Evolutionary conservation across 2,113 vertebrate species (phyloP).

Genomic region (Triplophysa rosa): DNA sequence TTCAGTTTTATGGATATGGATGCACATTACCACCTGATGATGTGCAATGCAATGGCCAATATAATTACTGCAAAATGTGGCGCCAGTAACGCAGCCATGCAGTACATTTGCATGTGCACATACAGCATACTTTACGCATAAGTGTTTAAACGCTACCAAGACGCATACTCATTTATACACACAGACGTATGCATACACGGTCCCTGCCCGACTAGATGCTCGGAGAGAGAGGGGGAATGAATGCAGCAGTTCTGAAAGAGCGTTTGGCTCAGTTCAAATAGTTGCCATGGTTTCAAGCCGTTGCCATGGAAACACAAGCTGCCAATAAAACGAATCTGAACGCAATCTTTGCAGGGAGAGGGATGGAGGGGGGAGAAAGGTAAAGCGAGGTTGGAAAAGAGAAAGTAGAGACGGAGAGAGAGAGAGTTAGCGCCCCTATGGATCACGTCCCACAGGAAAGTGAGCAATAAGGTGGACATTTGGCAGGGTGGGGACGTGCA

Average conservation of each 20-base stretch:
- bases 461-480: conserved; percentile 25
- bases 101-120: too few relatives aligned
- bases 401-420: neutral
- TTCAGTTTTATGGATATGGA: neutral
- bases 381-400: conserved; percentile 3
- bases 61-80: neutral
- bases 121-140: neutral
- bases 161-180: conserved; percentile 32
- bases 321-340: conserved; percentile 78
- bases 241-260: conserved; percentile 69
- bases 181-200: conserved; percentile 42
- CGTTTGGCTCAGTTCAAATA: conserved; percentile 74
- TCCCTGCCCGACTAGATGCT: conserved; percentile 41
- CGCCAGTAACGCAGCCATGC: neutral
- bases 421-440: conserved; percentile 23
- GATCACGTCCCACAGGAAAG: conserved; percentile 29
- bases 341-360: conserved; percentile 70
- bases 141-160: neutral
- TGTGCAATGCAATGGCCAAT: neutral
- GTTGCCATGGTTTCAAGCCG: conserved; percentile 79
- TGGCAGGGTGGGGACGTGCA: neutral
- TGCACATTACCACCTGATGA: conserved; percentile 16
- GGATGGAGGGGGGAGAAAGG: conserved; percentile 61
- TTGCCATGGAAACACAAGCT: conserved; percentile 82
- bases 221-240: conserved; percentile 53